Evolutionary conservation across 2,113 vertebrate species (phyloP), one percentile per base, ranked within the genome.

Genomic region (Oceanodroma tethys): DNA sequence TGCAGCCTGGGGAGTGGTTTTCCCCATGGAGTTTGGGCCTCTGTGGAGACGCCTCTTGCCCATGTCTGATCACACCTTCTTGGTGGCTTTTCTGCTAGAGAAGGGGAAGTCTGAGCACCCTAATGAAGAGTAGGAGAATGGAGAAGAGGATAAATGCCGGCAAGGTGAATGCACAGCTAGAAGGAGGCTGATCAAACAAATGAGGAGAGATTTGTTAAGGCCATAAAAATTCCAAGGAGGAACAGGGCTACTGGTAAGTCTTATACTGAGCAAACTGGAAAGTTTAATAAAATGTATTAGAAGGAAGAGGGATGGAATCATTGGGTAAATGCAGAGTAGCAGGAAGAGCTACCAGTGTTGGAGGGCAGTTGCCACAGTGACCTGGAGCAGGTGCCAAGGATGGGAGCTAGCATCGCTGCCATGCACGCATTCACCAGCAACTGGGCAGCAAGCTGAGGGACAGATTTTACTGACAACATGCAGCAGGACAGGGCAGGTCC

Each of bases 371-470:
- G 1, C 19, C 56, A 15, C 84, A 0, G 1, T 52, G 88, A 72
- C 47, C 62, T 0, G 9, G 56, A 40, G 71, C 56, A 42, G 48
- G 19, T 48, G 36, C 60, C 21, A 43, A 23, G 25, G 2, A 1
- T 16, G 34, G 66, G 43, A 63, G 36, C 29, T 60, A 2, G 14
- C 1, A 0, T n/a, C 2, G 9, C 32, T 38, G 20, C 16, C 19
- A 5, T 22, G n/a, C 9, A 7, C 0, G 5, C 1, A 1, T 32
- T 65, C 42, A 19, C 25, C 30, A 36, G 12, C 5, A 3, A 23
- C 16, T 2, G 27, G 21, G 68, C 48, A 68, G 59, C n/a, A 36
- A 65, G 59, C 25, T 9, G 40, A 52, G 47, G 72, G 55, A 26
- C 30, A 27, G 34, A 12, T 38, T 48, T 34, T 32, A 5, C 45